phyloP scores from a whole-genome alignment of 2,113 vertebrate genomes.

The Arenaria interpres region DNA sequence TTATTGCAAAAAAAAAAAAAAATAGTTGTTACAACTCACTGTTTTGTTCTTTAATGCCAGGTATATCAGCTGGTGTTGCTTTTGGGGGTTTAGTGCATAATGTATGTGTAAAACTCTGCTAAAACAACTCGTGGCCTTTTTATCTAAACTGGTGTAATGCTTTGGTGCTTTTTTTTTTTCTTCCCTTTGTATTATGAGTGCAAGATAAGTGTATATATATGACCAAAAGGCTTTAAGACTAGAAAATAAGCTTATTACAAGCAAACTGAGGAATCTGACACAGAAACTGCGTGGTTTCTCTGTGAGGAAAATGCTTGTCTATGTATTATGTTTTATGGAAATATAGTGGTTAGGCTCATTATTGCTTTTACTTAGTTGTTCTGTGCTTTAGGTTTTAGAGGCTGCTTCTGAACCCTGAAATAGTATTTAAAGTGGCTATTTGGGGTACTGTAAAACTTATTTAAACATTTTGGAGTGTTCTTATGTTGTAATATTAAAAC shows the following conservation, averaged over 20 bases:
- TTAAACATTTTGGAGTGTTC: neutral
- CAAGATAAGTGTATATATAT: neutral
- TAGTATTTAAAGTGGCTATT: neutral
- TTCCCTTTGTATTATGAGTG: neutral
- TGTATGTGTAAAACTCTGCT: fast-evolving
- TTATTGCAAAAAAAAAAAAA: neutral
- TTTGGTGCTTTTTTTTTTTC: neutral
- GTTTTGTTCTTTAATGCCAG: neutral
- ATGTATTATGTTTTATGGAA: neutral
- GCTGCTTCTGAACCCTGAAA: neutral
- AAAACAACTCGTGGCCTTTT: neutral
- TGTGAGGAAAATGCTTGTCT: neutral
- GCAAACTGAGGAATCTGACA: neutral
- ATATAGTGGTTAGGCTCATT: neutral
- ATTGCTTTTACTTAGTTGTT: neutral
- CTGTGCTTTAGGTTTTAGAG: neutral
- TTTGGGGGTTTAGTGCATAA: neutral
- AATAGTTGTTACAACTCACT: neutral
- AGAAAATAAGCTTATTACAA: neutral
- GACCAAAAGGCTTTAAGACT: neutral
- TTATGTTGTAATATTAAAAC: neutral
- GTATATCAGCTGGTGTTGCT: neutral
- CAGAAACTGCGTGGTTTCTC: neutral
- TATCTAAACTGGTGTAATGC: neutral
- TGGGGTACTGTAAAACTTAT: neutral